Evolutionary conservation across 1,140 invertebrate species (phyloP).

Genomic region (Bilobella aurantiaca): DNA sequence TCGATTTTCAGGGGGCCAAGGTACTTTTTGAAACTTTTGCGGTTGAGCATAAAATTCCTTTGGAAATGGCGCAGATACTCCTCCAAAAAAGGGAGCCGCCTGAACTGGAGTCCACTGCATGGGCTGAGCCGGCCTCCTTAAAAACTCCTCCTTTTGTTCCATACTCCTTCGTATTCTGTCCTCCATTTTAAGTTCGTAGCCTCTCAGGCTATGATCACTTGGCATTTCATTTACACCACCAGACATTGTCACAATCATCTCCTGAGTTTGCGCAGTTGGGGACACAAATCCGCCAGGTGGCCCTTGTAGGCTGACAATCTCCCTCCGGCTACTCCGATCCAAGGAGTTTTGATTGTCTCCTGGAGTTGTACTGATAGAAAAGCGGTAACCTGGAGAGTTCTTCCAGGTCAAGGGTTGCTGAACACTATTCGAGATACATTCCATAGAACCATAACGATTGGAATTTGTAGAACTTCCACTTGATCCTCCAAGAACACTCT

Average conservation of each 20-base stretch:
- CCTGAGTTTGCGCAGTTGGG: neutral
- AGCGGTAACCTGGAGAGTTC: conserved; percentile 30
- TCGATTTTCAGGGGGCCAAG: conserved; percentile 53
- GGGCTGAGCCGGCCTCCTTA: conserved; percentile 60
- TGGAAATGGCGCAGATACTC: conserved; percentile 40
- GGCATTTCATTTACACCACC: conserved; percentile 15
- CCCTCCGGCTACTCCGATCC: neutral
- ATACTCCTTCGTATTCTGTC: conserved; percentile 62
- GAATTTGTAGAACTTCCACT: neutral
- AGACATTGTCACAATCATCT: conserved; percentile 30
- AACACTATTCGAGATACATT: conserved; percentile 19
- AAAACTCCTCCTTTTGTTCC: conserved; percentile 77
- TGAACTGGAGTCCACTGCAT: conserved; percentile 45
- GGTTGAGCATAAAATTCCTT: conserved; percentile 63
- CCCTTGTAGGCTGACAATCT: neutral
- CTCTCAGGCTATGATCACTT: neutral
- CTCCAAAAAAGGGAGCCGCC: conserved; percentile 36
- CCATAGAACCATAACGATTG: conserved; percentile 29
- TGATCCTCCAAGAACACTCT: conserved; percentile 21
- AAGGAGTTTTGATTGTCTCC: conserved; percentile 4
- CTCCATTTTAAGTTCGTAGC: conserved; percentile 29
- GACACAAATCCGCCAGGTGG: neutral
- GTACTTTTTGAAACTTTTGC: conserved; percentile 58
- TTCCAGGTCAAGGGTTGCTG: conserved; percentile 19
- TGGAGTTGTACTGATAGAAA: conserved; percentile 32